A percentile compares a stretch with the other conserved stretches of the same genome.
phyloP scores from a whole-genome alignment of 2,888 invertebrate species.

The Metallyticus violacea region DNA sequence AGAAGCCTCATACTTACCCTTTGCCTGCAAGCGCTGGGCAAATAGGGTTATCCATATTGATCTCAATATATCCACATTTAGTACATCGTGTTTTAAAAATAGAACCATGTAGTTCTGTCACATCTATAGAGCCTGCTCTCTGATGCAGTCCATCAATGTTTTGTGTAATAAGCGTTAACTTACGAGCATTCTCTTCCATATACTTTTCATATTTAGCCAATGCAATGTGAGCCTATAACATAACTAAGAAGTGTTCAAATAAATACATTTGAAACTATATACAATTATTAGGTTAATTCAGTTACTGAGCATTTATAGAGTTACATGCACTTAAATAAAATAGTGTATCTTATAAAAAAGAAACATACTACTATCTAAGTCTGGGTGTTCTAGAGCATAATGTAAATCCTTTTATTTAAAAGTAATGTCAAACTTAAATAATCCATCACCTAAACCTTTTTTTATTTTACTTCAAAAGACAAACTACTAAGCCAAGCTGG shows the following conservation, averaged over 20 bases:
- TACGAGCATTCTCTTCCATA: constrained; percentile 50
- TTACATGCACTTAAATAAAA: no score
- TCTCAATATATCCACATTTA: constrained; percentile 61
- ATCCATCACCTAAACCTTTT: no score
- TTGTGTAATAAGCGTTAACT: constrained; percentile 58
- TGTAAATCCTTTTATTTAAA: no score
- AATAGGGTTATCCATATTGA: constrained; percentile 73
- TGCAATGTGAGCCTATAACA: constrained; percentile 63
- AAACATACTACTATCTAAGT: no score
- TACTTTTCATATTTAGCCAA: constrained; percentile 65
- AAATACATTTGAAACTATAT: neutral
- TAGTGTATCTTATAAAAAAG: no score
- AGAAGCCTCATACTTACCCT: constrained; percentile 51
- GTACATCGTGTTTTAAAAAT: constrained; percentile 67
- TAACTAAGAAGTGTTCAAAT: neutral
- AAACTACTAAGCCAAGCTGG: no score
- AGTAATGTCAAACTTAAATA: no score
- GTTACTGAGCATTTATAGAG: no score
- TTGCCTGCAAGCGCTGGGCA: constrained; percentile 67
- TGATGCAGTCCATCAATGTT: constrained; percentile 64
- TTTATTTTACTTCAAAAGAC: no score
- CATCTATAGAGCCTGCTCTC: constrained; percentile 56
- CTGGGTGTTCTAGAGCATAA: no score
- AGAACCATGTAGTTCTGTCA: constrained; percentile 62
- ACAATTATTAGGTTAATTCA: neutral